Percentiles rank a stretch among this genome's conserved stretches.
Conservation (phyloP, 2,888 invertebrate genomes). For the Rotaria sp. region DNA sequence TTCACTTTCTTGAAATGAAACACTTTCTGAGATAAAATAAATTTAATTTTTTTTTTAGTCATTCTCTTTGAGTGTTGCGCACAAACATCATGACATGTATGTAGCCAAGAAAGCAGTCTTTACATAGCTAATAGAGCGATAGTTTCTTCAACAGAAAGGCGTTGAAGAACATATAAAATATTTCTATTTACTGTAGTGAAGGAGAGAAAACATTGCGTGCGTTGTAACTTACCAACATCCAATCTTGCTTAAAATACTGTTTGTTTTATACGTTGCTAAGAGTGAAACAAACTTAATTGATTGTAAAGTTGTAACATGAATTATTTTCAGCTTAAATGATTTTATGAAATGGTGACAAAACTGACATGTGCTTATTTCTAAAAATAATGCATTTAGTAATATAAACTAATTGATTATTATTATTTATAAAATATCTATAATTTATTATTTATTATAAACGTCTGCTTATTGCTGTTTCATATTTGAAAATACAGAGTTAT, state of each 20-base stretch:
- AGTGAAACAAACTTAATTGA: neutral
- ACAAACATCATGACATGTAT: neutral
- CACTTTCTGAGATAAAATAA: neutral
- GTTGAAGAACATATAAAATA: neutral
- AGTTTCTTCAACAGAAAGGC: neutral
- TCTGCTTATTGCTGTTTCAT: too few relatives aligned
- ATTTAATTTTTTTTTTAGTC: neutral
- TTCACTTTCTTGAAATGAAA: neutral
- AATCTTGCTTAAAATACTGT: neutral
- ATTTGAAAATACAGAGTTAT: too few relatives aligned
- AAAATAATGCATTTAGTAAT: too few relatives aligned
- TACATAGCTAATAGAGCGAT: neutral
- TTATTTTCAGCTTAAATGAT: too few relatives aligned
- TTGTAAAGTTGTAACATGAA: neutral
- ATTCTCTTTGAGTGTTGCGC: neutral
- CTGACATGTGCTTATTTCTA: too few relatives aligned
- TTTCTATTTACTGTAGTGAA: neutral
- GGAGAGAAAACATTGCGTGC: neutral
- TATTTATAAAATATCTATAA: too few relatives aligned
- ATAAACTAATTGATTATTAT: too few relatives aligned
- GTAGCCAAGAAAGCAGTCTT: neutral
- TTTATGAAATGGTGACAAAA: too few relatives aligned
- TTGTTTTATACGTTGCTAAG: neutral
- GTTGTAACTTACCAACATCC: too few relatives aligned
- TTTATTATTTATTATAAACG: too few relatives aligned